A percentile compares a stretch with the other conserved stretches of the same genome.
Evolutionary conservation across 2,888 invertebrate species (phyloP).

Genomic region (Ctena decussata): DNA sequence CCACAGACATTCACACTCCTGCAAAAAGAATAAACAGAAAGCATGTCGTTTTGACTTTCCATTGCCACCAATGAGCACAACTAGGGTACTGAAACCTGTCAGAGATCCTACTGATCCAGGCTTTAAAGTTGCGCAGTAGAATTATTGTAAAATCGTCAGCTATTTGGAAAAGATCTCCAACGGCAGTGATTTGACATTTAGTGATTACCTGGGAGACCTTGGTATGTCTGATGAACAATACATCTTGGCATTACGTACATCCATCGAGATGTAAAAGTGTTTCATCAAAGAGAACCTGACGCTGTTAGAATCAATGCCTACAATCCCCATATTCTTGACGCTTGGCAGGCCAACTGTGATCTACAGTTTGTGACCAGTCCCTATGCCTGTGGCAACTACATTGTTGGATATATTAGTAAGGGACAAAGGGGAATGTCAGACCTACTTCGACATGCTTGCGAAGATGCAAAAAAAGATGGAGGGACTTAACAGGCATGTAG

Average conservation of each 20-base stretch:
- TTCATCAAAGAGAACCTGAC: slow-evolving; percentile 10
- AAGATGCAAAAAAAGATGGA: slow-evolving; percentile 21
- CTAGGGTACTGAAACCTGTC: slow-evolving; percentile 47
- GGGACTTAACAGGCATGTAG: no score
- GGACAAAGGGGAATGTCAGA: slow-evolving; percentile 36
- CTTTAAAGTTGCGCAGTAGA: no score
- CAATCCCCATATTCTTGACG: slow-evolving; percentile 11
- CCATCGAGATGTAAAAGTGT: slow-evolving; percentile 19
- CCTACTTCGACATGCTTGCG: slow-evolving; percentile 27
- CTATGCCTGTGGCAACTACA: no score
- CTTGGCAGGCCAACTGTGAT: slow-evolving; percentile 45
- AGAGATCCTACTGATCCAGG: background rate
- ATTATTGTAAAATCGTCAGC: background rate
- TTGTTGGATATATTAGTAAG: slow-evolving; percentile 23
- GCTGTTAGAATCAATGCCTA: slow-evolving; percentile 42
- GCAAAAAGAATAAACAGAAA: slow-evolving; percentile 34
- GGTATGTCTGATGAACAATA: slow-evolving; percentile 30
- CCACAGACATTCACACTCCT: slow-evolving; percentile 48
- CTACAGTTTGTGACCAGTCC: slow-evolving; percentile 43
- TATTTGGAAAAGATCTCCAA: slow-evolving; percentile 3
- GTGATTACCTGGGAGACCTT: slow-evolving; percentile 32
- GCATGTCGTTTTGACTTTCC: slow-evolving; percentile 51
- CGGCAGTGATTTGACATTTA: slow-evolving; percentile 12
- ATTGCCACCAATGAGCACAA: slow-evolving; percentile 47
- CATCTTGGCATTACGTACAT: slow-evolving; percentile 22